Conservation (phyloP, 37 sponge, comb jelly and placozoan genomes). For the Eunapius fragilis region DNA sequence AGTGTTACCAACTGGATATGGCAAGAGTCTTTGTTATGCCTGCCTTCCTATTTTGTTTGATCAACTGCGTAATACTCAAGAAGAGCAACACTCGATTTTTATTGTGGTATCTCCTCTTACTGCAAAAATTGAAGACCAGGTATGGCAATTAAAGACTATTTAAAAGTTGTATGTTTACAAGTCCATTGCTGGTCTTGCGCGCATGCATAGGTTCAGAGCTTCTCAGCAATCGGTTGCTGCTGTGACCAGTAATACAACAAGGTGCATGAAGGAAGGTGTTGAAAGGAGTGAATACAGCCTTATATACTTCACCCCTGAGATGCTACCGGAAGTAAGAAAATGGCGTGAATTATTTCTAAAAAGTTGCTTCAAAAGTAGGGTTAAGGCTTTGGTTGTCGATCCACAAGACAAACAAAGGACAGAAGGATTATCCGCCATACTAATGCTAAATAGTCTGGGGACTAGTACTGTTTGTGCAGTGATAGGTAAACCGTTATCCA, state of each 20-base stretch:
- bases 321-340: background rate
- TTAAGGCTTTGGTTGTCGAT: constrained; percentile 41
- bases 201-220: background rate
- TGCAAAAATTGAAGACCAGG: background rate
- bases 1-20: background rate
- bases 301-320: background rate
- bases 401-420: too few species aligned
- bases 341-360: background rate
- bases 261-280: background rate
- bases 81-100: background rate
- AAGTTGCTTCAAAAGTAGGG: background rate
- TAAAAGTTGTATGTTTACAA: background rate
- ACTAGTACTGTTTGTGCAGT: too few species aligned
- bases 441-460: too few species aligned
- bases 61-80: background rate
- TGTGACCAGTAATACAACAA: background rate
- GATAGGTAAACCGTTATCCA: too few species aligned
- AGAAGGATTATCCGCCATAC: too few species aligned
- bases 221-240: background rate
- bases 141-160: background rate
- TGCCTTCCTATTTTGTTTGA: background rate
- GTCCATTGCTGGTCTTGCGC: background rate
- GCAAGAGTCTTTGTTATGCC: background rate
- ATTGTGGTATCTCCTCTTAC: background rate
- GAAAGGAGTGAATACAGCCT: background rate